Percentiles rank a stretch among this genome's conserved stretches.
Evolutionary conservation across 2,797 vertebrate species (phyloP).

Genomic region (Zonotrichia albicollis): DNA sequence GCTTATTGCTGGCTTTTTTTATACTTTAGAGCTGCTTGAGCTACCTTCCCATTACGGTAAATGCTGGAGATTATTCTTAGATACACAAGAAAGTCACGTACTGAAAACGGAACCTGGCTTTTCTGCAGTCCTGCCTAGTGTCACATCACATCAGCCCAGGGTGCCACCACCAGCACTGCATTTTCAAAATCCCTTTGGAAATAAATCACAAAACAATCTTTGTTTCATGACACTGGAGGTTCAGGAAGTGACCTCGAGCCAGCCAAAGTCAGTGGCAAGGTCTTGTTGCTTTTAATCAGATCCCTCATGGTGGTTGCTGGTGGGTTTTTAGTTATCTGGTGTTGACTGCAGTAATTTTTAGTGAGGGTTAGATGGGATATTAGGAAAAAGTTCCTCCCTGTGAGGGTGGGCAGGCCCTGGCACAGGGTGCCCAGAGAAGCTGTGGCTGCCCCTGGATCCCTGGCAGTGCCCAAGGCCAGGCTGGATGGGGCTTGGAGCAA

Average conservation of each 20-base stretch:
- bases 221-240: background rate
- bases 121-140: background rate
- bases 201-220: background rate
- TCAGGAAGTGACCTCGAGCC: background rate
- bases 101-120: background rate
- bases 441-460: background rate
- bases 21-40: background rate
- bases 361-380: background rate
- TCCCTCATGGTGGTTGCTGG: background rate
- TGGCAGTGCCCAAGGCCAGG: background rate
- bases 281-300: background rate
- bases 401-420: fast-evolving
- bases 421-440: background rate
- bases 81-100: background rate
- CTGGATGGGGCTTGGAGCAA: fast-evolving
- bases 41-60: background rate
- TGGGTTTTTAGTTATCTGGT: background rate
- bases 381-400: background rate
- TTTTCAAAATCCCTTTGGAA: background rate
- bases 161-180: background rate
- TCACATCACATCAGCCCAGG: background rate
- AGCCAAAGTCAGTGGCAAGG: background rate
- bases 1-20: background rate
- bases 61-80: background rate
- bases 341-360: background rate